These are phyloP conservation scores for Octodon degus DNA, from an alignment of 2,113 vertebrate species.

Conservation along the genomic window DNA sequence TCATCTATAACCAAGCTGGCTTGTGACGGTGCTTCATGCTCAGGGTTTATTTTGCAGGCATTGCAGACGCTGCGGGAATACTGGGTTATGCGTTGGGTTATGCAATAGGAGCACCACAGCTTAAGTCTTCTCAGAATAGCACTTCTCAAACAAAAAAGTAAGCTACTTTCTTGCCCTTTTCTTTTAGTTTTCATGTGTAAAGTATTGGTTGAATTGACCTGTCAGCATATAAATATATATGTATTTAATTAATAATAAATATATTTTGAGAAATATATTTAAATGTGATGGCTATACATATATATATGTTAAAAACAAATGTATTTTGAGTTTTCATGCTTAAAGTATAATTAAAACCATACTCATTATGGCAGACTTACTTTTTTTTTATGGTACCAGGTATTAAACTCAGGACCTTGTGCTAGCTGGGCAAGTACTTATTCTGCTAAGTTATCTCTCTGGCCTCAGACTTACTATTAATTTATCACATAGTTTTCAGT, in stretches of 20 bases:
- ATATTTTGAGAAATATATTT: not conserved
- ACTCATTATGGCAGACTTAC: not conserved
- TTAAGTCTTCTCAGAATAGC: slow-evolving; percentile 70
- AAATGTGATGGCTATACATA: not conserved
- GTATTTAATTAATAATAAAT: not conserved
- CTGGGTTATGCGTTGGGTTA: slow-evolving; percentile 87
- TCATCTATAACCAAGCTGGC: not conserved
- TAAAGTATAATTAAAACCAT: not conserved
- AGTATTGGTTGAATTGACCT: not conserved
- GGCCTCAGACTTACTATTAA: not conserved
- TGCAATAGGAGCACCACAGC: slow-evolving; percentile 81
- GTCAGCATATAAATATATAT: not conserved
- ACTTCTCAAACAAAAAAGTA: slow-evolving; percentile 67
- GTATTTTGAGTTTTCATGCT: not conserved
- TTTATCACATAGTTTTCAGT: not conserved
- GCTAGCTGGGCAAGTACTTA: too few relatives aligned
- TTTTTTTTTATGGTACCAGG: too few relatives aligned
- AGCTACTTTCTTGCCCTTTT: slow-evolving; percentile 62
- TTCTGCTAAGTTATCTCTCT: too few relatives aligned
- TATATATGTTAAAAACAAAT: not conserved
- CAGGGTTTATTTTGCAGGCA: slow-evolving; percentile 80
- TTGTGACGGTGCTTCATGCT: not conserved
- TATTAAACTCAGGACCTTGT: too few relatives aligned
- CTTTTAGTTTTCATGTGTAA: slow-evolving; percentile 15
- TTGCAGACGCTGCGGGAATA: slow-evolving; percentile 81